Base-by-base conservation (phyloP, 1,140 invertebrate genomes). In the Plectrocnemia conspersa region DNA sequence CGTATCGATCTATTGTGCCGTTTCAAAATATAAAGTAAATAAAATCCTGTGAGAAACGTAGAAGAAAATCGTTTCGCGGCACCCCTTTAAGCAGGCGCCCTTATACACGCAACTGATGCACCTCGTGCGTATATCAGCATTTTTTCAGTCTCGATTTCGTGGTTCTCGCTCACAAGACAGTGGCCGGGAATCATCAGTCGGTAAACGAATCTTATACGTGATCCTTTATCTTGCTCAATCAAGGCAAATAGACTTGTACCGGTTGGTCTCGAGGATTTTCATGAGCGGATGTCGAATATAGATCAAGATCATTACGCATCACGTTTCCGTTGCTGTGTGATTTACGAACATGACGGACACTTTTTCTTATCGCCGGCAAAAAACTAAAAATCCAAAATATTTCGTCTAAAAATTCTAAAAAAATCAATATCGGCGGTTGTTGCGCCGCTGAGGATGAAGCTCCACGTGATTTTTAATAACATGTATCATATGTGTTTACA, bases 141-240 rank as follows among this genome's bases (percentile, higher is more conserved):
- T 13, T 47, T 32, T 4, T 9, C 33, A 27, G 29, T 9, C 23
- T 42, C 19, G 18, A 22, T 38, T 42, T 42, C 40, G 21, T 6
- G 40, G 6, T 7, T 42, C 16, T 9, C 23, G 40, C 21, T 10
- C 24, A 32, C 16, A 6, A 16, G 6, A 38, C 13, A n/a, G 11
- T 24, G 9, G 41, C 21, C 7, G 24, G 22, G 24, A 47, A n/a
- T 13, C 13, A 23, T 38, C 32, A 29, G 47, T 36, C 47, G 40
- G 48, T 52, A 50, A 59, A 49, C 52, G 52, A 45, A 41, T 16
- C 57, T 52, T 52, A 50, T 54, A 55, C 57, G 57, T 55, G 57
- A 53, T 59, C 57, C 57, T 59, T 59, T 59, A 59, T 59, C 46
- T 38, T 15, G 52, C 24, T 50, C 57, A 59, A 59, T 59, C 57